Evolutionary conservation across 1,140 invertebrate species (phyloP), one percentile per base, ranked within the genome.

Genomic region (Piezodorus guildinii): DNA sequence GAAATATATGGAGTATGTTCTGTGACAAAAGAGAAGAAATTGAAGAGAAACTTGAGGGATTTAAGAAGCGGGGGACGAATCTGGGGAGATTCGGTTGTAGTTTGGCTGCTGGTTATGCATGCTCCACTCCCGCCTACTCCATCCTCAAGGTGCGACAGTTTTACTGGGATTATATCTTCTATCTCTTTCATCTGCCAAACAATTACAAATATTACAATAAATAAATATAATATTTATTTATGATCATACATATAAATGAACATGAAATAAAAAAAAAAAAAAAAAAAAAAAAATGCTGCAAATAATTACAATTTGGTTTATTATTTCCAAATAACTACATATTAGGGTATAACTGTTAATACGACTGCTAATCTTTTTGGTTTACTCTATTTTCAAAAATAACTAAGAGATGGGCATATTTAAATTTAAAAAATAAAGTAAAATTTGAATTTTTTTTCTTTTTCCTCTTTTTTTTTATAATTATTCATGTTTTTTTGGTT

Each of bases 1-100:
- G 87, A 88, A 0, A 94, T 78, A 66, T 86, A 82, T 0, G 83
- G 82, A 67, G 87, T 85, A 68, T 85, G 83, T 16, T 81, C 81
- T n/a, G 85, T 83, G 17, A 91, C 80, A 62, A 85, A 81, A 14
- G 82, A 79, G 67, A 93, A 88, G 52, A 84, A 80, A 23, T 80
- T 81, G 68, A 88, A 90, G 4, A 91, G 73, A 66, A 81, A 77
- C 62, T 82, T 80, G 2, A 87, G 71, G 23, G 83, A 79, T 2
- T 75, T 75, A 44, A 81, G 73, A 72, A 9, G 85, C 81, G 65
- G 66, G 19, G 63, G 60, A 9, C 62, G 63, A 14, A 67, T 59
- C 17, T 51, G 56, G 1, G 45, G 46, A 25, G 51, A 25, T n/a
- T 56, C 30, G 14, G 23, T 16, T 25, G 3, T 56, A 34, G 8